Evolutionary conservation across 2,113 vertebrate species (phyloP), one percentile per base, ranked within the genome.

Genomic region (Sebastes schlegelii): DNA sequence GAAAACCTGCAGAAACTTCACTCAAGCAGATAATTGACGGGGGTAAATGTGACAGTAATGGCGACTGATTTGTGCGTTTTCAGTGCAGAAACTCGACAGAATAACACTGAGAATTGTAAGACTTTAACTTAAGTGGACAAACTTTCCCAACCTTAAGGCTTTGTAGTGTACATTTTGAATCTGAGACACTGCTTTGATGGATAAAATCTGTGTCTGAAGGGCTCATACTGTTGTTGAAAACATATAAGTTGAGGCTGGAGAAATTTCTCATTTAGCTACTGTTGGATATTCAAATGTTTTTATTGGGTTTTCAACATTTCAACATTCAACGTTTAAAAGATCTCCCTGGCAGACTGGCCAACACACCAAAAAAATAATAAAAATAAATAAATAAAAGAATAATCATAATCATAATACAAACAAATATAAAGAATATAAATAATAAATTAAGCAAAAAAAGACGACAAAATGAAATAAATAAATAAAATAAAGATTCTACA

Each of bases 231-330:
- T 49, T 63, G 65, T 80, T 60, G 79, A 43, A 79, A 75, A 79
- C 16, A 3, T n/a, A 45, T 43, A 8, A 19, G 12, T 43, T n/a
- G 14, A 49, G 54, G 49, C 63, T 54, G 65, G 55, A 83, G 58
- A 73, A 63, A 71, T 65, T 76, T 57, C 63, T 77, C 57, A 86
- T 88, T 82, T 69, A 85, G 77, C 34, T 34, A 34, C 34, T 34
- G 34, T 34, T 34, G 34, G 34, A 34, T 34, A 34, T 4, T 34
- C 34, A 34, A 34, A 34, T 34, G 34, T 34, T 34, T 34, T 34
- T 34, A 34, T 34, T 34, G 34, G 34, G 34, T 34, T 34, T 34
- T 4, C 34, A 48, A 48, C 46, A 48, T 48, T 48, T 48, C 10
- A 10, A 49, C 12, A 49, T 49, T 49, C 4, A 49, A 49, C 48